Evolutionary conservation across 1,140 invertebrate species (phyloP).

Genomic region (Pararge aegeria): DNA sequence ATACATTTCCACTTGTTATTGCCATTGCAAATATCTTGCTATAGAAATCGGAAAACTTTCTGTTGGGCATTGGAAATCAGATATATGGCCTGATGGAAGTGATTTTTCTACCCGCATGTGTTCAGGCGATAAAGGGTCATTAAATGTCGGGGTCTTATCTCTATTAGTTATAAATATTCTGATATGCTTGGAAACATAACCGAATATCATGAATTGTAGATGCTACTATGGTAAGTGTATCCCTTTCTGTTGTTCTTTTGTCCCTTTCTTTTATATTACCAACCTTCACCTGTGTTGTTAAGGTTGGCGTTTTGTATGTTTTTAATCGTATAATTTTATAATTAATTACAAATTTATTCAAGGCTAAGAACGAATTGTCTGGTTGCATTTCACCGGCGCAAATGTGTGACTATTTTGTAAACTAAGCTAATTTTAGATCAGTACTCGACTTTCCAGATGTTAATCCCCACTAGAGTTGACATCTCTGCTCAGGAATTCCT

Average conservation of each 20-base stretch:
- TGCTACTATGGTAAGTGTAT: no score
- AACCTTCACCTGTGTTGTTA: no score
- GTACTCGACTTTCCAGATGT: not conserved
- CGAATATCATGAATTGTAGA: not conserved
- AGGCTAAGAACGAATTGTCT: not conserved
- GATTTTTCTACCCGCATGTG: constrained; percentile 9
- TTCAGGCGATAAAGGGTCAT: not conserved
- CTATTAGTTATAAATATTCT: not conserved
- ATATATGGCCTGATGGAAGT: constrained; percentile 1
- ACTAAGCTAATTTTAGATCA: not conserved
- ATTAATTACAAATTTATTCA: no score
- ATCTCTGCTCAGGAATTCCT: no score
- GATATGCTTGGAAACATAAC: not conserved
- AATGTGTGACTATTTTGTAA: not conserved
- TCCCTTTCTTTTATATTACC: no score
- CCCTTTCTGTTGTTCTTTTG: no score
- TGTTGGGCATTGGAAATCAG: not conserved
- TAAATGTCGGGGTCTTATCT: not conserved
- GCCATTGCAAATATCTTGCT: not conserved
- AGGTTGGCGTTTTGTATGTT: no score
- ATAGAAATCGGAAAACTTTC: not conserved
- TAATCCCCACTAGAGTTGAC: not conserved
- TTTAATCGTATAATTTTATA: no score
- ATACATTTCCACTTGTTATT: not conserved
- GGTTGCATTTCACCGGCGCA: not conserved